Evolutionary conservation across 2,797 vertebrate species (phyloP).

Genomic region (Miichthys miiuy): DNA sequence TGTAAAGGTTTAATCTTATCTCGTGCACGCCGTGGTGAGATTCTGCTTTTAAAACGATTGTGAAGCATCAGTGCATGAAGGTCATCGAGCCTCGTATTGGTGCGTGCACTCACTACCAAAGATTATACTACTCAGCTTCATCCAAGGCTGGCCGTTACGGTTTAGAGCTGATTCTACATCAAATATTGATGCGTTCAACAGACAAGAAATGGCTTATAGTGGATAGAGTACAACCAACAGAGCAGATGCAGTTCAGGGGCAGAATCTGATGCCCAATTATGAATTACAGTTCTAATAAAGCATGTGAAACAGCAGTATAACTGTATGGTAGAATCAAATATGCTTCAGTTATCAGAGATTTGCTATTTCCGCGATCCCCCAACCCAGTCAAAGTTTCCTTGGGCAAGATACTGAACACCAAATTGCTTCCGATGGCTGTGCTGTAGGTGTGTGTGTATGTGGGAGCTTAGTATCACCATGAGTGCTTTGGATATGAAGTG

Average conservation of each 20-base stretch:
- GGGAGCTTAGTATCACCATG: too few species aligned
- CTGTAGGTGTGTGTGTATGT: too few species aligned
- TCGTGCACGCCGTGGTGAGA: conserved; percentile 19
- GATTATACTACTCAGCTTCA: conserved; percentile 56
- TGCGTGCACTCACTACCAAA: conserved; percentile 23
- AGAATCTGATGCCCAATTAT: background rate
- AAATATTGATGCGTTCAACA: conserved; percentile 61
- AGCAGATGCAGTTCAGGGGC: background rate
- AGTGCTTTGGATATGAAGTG: too few species aligned
- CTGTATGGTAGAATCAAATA: background rate
- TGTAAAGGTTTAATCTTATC: conserved; percentile 50
- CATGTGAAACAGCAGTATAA: background rate
- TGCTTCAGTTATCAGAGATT: too few species aligned
- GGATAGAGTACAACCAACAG: conserved; percentile 2
- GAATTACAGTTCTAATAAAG: background rate
- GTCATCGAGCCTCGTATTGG: conserved; percentile 48
- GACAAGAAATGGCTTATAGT: conserved; percentile 34
- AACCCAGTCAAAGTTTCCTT: too few species aligned
- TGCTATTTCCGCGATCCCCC: too few species aligned
- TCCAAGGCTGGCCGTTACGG: conserved; percentile 47
- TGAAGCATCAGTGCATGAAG: conserved; percentile 61
- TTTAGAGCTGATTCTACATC: conserved; percentile 53
- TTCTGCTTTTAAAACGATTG: conserved; percentile 72
- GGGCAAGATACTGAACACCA: too few species aligned
- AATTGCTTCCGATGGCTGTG: too few species aligned